phyloP scores from a whole-genome alignment of 2,797 vertebrate species.

The Neomorphus geoffroyi region DNA sequence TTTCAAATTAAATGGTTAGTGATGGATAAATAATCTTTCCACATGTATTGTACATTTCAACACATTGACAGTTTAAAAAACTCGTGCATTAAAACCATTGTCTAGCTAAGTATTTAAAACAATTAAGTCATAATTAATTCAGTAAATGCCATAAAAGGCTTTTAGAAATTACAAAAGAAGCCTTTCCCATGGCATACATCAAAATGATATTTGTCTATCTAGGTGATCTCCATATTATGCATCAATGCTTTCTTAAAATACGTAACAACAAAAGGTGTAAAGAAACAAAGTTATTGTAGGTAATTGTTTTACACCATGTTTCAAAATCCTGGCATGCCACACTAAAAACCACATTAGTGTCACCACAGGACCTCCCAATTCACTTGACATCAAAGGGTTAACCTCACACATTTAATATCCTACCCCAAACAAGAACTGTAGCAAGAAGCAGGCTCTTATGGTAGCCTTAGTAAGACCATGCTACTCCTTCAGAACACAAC shows the following conservation, averaged over 20 bases:
- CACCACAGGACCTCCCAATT: neutral
- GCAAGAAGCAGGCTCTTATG: slow-evolving; percentile 35
- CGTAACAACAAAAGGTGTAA: slow-evolving; percentile 3
- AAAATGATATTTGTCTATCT: slow-evolving; percentile 15
- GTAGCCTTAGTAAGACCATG: slow-evolving; percentile 57
- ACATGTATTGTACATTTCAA: neutral
- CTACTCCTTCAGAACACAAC: slow-evolving; percentile 75
- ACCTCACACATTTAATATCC: slow-evolving; percentile 39
- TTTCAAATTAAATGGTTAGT: slow-evolving; percentile 10
- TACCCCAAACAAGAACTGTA: slow-evolving; percentile 51
- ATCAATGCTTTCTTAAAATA: neutral
- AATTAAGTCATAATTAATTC: slow-evolving; percentile 54
- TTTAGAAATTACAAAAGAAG: slow-evolving; percentile 34
- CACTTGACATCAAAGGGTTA: slow-evolving; percentile 52
- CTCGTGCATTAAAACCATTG: neutral
- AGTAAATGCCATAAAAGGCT: slow-evolving; percentile 28
- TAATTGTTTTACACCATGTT: neutral
- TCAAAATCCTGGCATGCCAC: neutral
- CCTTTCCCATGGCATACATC: neutral
- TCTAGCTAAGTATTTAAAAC: slow-evolving; percentile 48
- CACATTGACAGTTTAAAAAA: slow-evolving; percentile 46
- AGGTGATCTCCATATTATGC: slow-evolving; percentile 3
- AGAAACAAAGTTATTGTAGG: neutral
- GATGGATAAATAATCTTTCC: slow-evolving; percentile 40
- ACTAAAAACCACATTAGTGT: slow-evolving; percentile 22